These are phyloP conservation scores for Manis pentadactyla DNA, from an alignment of 2,797 vertebrate genomes.

Conservation along the genomic window DNA sequence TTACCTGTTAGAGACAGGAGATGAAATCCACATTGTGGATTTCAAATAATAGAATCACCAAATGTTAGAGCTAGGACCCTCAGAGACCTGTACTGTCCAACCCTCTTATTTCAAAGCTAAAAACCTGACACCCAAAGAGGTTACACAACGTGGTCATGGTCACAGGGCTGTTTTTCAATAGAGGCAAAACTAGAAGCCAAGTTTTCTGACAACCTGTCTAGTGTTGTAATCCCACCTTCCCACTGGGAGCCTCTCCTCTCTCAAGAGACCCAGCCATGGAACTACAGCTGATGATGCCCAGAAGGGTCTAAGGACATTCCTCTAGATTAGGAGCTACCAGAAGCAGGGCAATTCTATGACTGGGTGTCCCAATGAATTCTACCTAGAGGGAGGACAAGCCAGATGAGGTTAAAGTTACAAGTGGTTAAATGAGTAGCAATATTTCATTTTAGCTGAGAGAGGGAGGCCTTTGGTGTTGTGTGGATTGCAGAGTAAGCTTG, in stretches of 20 bases:
- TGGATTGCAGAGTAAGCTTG: neutral
- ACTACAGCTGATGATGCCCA: neutral
- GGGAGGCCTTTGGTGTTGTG: neutral
- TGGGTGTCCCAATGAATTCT: neutral
- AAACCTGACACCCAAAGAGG: neutral
- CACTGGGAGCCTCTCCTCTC: neutral
- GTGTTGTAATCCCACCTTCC: neutral
- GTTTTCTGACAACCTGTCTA: neutral
- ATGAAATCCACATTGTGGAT: neutral
- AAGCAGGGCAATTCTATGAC: neutral
- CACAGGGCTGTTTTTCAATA: neutral
- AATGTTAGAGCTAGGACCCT: neutral
- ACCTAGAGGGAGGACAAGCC: neutral
- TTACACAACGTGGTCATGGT: conserved; percentile 8
- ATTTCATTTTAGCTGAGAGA: conserved; percentile 10
- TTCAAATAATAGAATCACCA: conserved; percentile 1
- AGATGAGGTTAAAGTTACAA: neutral
- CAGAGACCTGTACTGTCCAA: neutral
- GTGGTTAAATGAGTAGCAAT: neutral
- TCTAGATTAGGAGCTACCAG: neutral
- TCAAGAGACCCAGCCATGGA: neutral
- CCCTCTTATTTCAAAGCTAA: conserved; percentile 20
- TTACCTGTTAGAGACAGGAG: neutral
- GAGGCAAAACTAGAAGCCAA: conserved; percentile 26
- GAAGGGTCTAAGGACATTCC: neutral